Evolutionary conservation across 2,797 vertebrate species (phyloP).

Genomic region (Rhinichthys osculus): DNA sequence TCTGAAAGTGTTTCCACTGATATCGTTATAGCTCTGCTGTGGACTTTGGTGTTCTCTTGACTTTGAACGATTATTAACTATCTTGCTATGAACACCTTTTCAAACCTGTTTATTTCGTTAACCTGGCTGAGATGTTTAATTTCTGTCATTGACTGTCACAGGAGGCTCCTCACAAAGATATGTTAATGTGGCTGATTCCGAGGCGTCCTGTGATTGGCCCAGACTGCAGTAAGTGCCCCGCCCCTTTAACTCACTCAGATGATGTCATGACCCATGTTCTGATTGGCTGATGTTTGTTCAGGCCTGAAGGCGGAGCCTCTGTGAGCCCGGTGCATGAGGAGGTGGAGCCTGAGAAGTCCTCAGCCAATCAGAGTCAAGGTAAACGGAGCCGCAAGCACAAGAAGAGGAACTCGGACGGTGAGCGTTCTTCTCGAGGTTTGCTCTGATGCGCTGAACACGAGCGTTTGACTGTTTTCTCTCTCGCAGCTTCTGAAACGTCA

Average conservation of each 20-base stretch:
- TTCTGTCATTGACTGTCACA: no score
- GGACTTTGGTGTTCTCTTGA: no score
- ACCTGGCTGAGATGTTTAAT: no score
- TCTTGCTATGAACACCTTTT: no score
- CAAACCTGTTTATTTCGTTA: background rate
- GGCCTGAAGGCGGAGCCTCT: constrained; percentile 76
- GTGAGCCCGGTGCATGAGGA: constrained; percentile 82
- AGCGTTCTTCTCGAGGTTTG: background rate
- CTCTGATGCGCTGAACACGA: background rate
- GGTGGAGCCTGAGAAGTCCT: constrained; percentile 70
- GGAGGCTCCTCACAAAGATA: constrained; percentile 85
- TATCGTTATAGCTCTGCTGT: no score
- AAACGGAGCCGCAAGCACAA: constrained; percentile 82
- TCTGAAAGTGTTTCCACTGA: no score
- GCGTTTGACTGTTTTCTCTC: background rate
- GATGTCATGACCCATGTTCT: background rate
- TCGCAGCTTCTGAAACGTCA: constrained; percentile 59
- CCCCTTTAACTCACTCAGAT: constrained; percentile 33
- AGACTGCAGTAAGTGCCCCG: constrained; percentile 76
- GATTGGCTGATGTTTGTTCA: constrained; percentile 61
- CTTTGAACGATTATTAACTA: no score
- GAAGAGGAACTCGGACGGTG: constrained; percentile 83
- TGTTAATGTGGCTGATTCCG: constrained; percentile 81
- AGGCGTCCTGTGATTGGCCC: constrained; percentile 83
- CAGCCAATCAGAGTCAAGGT: constrained; percentile 68